A percentile compares a stretch with the other conserved stretches of the same genome.
Evolutionary conservation across 2,888 invertebrate genomes (phyloP).

Genomic region (Spodoptera exigua): DNA sequence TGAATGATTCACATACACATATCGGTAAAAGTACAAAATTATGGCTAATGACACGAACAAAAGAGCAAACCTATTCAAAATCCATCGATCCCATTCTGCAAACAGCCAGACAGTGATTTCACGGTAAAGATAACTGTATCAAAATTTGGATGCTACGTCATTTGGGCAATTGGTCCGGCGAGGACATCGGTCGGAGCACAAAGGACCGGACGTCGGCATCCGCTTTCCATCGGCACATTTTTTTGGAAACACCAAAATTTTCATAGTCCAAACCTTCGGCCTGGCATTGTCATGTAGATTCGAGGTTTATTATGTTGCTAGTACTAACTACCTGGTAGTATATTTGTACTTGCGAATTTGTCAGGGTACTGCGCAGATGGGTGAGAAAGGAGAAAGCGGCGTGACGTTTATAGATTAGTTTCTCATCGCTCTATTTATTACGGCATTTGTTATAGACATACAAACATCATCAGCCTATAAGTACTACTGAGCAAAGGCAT

Average conservation of each 20-base stretch:
- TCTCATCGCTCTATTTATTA: no score
- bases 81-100: constrained; percentile 63
- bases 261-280: constrained; percentile 78
- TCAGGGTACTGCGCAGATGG: constrained; percentile 8
- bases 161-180: constrained; percentile 76
- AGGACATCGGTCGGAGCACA: constrained; percentile 85
- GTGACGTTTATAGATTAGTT: constrained; percentile 3
- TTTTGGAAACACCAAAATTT: constrained; percentile 87
- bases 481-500: no score
- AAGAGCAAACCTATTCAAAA: constrained; percentile 46
- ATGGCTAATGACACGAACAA: constrained; percentile 40
- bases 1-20: constrained; percentile 19
- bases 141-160: constrained; percentile 79
- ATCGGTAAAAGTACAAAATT: constrained; percentile 46
- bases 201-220: constrained; percentile 80
- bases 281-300: constrained; percentile 84
- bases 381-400: constrained; percentile 30
- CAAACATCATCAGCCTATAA: no score
- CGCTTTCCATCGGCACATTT: constrained; percentile 84
- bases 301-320: constrained; percentile 58
- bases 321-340: constrained; percentile 30
- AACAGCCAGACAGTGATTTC: constrained; percentile 74
- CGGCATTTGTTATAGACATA: no score
- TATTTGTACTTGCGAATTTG: constrained; percentile 24
- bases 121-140: constrained; percentile 82